A percentile compares a stretch with the other conserved stretches of the same genome.
phyloP scores from a whole-genome alignment of 2,113 vertebrate species.

The Gobius niger region DNA sequence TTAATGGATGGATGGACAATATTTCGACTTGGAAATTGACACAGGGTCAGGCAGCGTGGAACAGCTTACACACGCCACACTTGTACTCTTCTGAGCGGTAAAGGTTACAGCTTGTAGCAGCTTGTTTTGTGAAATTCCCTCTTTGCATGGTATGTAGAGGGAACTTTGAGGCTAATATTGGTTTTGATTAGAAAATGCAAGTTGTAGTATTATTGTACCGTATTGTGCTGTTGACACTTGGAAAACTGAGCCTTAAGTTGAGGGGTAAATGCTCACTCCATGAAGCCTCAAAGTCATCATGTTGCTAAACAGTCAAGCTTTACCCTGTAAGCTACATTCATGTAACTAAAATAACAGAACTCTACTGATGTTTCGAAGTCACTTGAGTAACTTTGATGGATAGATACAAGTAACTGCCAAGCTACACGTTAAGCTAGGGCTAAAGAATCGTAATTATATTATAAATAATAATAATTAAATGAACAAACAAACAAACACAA shows the following conservation, averaged over 20 bases:
- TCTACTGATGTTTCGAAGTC: no score
- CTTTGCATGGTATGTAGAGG: neutral
- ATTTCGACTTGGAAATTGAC: conserved; percentile 33
- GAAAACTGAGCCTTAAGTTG: neutral
- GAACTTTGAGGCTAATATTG: neutral
- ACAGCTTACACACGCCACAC: conserved; percentile 18
- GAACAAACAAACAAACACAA: no score
- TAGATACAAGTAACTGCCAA: no score
- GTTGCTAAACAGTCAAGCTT: neutral
- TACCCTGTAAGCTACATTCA: no score
- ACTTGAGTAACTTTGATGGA: no score
- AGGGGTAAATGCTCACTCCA: neutral
- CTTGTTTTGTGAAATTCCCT: neutral
- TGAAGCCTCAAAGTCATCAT: neutral
- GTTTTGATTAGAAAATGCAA: neutral
- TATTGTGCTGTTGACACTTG: neutral
- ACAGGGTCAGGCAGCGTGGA: neutral
- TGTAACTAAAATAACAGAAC: no score
- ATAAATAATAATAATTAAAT: no score
- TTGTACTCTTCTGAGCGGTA: conserved; percentile 16
- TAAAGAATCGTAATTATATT: no score
- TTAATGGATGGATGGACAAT: conserved; percentile 48
- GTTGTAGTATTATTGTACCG: neutral
- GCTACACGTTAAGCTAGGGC: no score
- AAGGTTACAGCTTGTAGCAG: conserved; percentile 23